These are phyloP conservation scores for Tyrannus savana DNA, from an alignment of 2,113 vertebrate species.

Conservation along the genomic window DNA sequence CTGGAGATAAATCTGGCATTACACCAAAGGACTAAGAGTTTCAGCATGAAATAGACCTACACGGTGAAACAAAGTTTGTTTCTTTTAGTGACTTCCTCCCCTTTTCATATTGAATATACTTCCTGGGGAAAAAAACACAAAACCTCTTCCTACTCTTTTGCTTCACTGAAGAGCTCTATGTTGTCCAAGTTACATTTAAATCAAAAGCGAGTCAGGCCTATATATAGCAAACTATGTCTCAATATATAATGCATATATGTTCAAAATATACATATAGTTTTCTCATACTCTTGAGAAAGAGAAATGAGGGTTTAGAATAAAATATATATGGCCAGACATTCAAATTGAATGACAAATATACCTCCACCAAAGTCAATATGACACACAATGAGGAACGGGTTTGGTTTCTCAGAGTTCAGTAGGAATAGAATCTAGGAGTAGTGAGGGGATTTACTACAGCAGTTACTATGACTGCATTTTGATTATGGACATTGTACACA, in stretches of 20 bases:
- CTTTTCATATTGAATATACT: neutral
- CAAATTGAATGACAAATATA: neutral
- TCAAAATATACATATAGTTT: neutral
- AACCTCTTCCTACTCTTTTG: neutral
- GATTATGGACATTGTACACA: neutral
- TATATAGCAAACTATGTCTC: neutral
- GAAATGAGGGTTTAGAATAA: neutral
- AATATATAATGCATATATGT: neutral
- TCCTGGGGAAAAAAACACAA: neutral
- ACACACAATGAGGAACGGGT: neutral
- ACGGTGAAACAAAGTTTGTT: neutral
- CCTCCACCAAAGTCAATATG: rapidly evolving
- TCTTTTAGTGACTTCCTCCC: neutral
- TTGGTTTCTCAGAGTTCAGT: neutral
- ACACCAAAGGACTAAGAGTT: neutral
- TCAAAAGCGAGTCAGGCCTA: neutral
- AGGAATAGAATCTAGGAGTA: neutral
- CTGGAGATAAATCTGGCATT: neutral
- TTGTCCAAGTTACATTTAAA: neutral
- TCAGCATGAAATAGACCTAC: neutral
- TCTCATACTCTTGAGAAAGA: neutral
- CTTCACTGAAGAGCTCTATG: neutral
- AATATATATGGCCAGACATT: neutral
- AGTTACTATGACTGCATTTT: neutral
- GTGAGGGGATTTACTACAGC: neutral